phyloP scores from a whole-genome alignment of 2,797 vertebrate genomes.

The Enteromius viviparus region DNA sequence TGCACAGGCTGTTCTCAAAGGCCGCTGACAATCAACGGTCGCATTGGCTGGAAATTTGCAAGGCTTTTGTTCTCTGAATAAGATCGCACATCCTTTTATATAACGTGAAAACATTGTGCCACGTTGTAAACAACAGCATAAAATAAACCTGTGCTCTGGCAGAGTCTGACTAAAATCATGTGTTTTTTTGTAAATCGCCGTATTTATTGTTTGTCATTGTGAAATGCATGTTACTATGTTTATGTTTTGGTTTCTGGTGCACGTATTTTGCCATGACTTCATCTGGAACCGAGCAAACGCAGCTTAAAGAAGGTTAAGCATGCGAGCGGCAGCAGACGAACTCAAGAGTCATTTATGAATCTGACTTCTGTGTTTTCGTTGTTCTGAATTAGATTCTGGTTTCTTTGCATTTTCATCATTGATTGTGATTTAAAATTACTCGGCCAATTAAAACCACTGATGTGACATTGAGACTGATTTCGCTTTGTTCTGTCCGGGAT shows the following conservation, averaged over 20 bases:
- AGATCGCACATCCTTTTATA: constrained; percentile 6
- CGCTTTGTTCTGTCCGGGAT: neutral
- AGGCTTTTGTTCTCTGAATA: constrained; percentile 19
- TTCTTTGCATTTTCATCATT: neutral
- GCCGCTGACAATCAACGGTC: neutral
- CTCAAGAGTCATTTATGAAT: neutral
- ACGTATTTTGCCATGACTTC: constrained; percentile 20
- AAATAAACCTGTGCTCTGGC: constrained; percentile 1
- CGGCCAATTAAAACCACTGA: neutral
- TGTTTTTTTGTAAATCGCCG: neutral
- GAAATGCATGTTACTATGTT: constrained; percentile 4
- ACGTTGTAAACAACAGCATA: constrained; percentile 3
- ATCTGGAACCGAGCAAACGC: neutral
- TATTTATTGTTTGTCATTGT: neutral
- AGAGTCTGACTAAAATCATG: neutral
- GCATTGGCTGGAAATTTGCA: neutral
- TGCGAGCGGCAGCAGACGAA: neutral
- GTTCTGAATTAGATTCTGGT: neutral
- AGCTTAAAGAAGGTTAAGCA: neutral
- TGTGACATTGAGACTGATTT: neutral
- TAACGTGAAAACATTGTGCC: constrained; percentile 7
- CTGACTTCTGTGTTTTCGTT: neutral
- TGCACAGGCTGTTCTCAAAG: constrained; percentile 4
- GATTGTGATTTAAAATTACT: neutral
- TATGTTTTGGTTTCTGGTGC: neutral